Evolutionary conservation across 2,797 vertebrate species (phyloP).

Genomic region (Heteromormyrus szaboi): DNA sequence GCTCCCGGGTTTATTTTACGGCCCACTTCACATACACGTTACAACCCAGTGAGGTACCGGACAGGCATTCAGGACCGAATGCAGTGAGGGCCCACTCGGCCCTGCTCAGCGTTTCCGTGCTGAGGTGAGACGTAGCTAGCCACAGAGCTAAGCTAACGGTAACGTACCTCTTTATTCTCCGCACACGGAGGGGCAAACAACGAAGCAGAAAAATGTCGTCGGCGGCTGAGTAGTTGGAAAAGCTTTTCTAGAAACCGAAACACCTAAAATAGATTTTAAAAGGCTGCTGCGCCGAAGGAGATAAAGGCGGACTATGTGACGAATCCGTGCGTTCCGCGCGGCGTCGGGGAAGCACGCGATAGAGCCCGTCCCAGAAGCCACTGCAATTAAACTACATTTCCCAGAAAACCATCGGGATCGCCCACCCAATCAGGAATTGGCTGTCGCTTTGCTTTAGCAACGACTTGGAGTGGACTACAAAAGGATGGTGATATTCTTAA

Average conservation of each 20-base stretch:
- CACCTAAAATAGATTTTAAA: background rate
- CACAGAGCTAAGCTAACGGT: slow-evolving; percentile 2
- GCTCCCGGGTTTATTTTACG: background rate
- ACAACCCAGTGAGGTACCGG: background rate
- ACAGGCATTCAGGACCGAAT: background rate
- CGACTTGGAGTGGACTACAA: background rate
- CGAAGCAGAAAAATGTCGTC: background rate
- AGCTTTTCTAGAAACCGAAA: background rate
- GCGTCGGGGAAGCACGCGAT: slow-evolving; percentile 24
- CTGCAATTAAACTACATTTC: slow-evolving; percentile 30
- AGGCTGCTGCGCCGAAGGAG: background rate
- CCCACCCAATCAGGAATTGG: background rate
- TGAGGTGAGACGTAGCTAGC: background rate
- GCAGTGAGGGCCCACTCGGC: background rate
- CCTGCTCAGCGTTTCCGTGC: background rate
- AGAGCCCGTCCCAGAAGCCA: slow-evolving; percentile 8
- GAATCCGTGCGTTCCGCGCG: slow-evolving; percentile 11
- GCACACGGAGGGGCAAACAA: slow-evolving; percentile 20
- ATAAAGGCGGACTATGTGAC: slow-evolving; percentile 23
- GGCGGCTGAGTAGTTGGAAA: background rate
- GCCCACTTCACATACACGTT: background rate
- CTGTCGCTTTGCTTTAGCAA: background rate
- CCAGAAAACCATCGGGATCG: background rate
- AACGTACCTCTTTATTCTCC: slow-evolving; percentile 36
- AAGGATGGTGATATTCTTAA: background rate